Evolutionary conservation across 2,113 vertebrate species (phyloP).

Genomic region (Gobio gobio): DNA sequence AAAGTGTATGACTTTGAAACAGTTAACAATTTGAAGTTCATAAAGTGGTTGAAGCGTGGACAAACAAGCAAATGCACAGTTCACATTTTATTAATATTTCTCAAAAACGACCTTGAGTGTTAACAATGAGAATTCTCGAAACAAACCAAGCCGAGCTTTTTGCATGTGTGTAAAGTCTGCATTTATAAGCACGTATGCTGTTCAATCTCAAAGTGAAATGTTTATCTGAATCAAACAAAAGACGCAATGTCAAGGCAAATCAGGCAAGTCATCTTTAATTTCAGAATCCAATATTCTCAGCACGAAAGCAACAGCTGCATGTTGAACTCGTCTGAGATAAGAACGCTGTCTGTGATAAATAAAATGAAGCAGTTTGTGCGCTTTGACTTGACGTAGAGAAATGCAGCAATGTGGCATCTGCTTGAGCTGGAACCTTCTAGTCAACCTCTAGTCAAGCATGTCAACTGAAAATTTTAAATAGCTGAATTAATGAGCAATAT

Average conservation of each 20-base stretch:
- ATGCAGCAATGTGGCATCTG: not conserved
- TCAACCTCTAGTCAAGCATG: not conserved
- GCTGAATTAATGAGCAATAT: not conserved
- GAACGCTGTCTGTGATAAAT: slow-evolving; percentile 11
- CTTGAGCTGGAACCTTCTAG: not conserved
- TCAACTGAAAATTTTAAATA: not conserved
- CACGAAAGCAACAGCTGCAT: not conserved
- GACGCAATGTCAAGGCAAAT: slow-evolving; percentile 39
- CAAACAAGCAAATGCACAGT: not conserved
- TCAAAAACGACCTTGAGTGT: not conserved
- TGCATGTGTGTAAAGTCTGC: not conserved
- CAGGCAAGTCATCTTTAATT: slow-evolving; percentile 38
- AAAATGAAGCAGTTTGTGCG: not conserved
- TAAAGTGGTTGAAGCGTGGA: not conserved
- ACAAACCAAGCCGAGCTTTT: not conserved
- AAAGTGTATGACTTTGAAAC: not conserved
- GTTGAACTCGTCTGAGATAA: slow-evolving; percentile 35
- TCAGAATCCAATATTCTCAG: slow-evolving; percentile 37
- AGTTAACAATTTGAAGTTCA: not conserved
- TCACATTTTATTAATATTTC: not conserved
- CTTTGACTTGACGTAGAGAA: slow-evolving; percentile 3
- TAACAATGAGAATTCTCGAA: not conserved
- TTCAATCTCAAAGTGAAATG: slow-evolving; percentile 19
- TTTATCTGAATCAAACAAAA: slow-evolving; percentile 38
- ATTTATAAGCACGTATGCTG: not conserved